Conservation (phyloP, 2,888 invertebrate genomes). For the Pheosia gnoma region DNA sequence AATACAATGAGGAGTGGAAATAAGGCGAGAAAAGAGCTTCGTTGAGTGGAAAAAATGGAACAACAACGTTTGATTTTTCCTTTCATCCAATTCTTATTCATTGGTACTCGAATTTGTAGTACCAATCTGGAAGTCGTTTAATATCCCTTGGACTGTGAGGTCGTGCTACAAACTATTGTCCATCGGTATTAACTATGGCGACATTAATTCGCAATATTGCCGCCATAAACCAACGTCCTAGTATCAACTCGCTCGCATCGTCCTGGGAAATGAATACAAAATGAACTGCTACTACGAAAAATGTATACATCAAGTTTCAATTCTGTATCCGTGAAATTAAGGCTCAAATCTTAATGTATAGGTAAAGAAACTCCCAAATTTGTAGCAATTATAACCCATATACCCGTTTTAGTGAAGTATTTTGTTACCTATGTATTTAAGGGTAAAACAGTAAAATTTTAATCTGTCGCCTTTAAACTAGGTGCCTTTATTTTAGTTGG, state of each 20-base stretch:
- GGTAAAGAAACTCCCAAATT: too few species aligned
- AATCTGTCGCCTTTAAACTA: neutral
- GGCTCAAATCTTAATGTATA: constrained; percentile 11
- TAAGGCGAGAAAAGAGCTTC: too few species aligned
- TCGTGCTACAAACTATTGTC: neutral
- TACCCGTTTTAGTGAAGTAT: too few species aligned
- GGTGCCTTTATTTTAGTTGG: too few species aligned
- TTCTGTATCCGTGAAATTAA: constrained; percentile 9
- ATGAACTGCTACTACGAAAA: constrained; percentile 27
- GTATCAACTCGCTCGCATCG: constrained; percentile 12
- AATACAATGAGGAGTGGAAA: too few species aligned
- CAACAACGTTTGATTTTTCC: too few species aligned
- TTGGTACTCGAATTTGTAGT: neutral
- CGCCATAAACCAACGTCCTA: constrained; percentile 24
- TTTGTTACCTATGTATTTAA: too few species aligned
- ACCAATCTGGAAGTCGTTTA: neutral
- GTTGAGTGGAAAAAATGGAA: too few species aligned
- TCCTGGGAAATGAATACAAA: constrained; percentile 51
- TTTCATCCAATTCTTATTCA: too few species aligned
- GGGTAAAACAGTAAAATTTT: neutral
- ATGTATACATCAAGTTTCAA: constrained; percentile 5
- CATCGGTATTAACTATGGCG: constrained; percentile 4
- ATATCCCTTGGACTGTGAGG: neutral
- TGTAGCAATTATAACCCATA: too few species aligned
- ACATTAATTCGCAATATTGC: constrained; percentile 27